phyloP scores from a whole-genome alignment of 1,140 invertebrate species.

The Megathymus violae region DNA sequence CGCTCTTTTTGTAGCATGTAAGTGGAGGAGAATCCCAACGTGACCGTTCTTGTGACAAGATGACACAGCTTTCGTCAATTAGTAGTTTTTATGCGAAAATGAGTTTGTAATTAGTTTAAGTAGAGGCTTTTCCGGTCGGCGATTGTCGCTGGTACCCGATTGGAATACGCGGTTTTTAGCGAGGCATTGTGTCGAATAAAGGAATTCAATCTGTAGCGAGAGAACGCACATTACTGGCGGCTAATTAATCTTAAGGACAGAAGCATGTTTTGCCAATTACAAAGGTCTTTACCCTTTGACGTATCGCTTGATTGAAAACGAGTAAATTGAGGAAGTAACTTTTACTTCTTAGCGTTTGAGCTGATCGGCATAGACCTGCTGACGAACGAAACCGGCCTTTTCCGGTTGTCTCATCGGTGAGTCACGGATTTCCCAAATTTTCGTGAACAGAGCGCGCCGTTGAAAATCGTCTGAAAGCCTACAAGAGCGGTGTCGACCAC shows the following conservation, averaged over 20 bases:
- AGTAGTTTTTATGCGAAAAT: constrained; percentile 66
- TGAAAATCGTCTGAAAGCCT: constrained; percentile 66
- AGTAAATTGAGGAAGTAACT: neutral
- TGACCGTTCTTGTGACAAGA: constrained; percentile 60
- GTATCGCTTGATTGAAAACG: neutral
- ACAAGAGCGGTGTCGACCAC: constrained; percentile 68
- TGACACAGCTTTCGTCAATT: constrained; percentile 72
- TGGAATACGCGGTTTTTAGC: constrained; percentile 44
- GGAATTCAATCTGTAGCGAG: constrained; percentile 25
- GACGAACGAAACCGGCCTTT: constrained; percentile 25
- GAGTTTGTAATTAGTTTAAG: constrained; percentile 60
- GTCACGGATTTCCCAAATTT: constrained; percentile 79
- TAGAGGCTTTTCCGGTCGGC: constrained; percentile 69
- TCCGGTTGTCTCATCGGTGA: constrained; percentile 64
- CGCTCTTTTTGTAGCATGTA: constrained; percentile 47
- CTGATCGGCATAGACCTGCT: neutral
- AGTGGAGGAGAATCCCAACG: constrained; percentile 62
- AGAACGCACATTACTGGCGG: constrained; percentile 26
- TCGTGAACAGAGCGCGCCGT: constrained; percentile 51
- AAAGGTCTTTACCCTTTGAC: constrained; percentile 18
- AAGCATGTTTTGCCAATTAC: constrained; percentile 27
- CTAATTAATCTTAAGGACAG: constrained; percentile 29
- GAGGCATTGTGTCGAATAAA: constrained; percentile 37
- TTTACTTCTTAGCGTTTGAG: neutral
- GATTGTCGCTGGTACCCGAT: constrained; percentile 45